Evolutionary conservation across 1,140 invertebrate species (phyloP).

Genomic region (Elysia chlorotica): DNA sequence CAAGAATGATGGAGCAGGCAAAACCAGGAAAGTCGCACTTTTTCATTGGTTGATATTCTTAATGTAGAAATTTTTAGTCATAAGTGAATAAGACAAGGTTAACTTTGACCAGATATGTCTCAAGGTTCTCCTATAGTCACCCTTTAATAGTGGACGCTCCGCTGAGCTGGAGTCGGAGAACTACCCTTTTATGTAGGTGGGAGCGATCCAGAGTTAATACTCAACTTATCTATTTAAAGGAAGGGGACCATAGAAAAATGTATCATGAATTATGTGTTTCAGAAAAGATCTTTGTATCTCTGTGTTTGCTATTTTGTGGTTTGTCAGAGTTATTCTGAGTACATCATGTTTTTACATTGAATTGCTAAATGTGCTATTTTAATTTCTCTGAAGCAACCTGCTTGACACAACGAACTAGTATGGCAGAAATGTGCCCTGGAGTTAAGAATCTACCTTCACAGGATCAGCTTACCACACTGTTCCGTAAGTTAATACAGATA

Average conservation of each 20-base stretch:
- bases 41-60: no score
- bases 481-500: constrained; percentile 38
- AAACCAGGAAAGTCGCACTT: no score
- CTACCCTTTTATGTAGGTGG: no score
- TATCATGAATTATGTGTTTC: neutral
- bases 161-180: no score
- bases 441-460: constrained; percentile 33
- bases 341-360: neutral
- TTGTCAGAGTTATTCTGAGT: neutral
- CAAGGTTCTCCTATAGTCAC: no score
- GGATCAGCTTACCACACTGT: constrained; percentile 41
- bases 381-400: constrained; percentile 39
- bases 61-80: no score
- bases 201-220: neutral
- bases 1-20: no score
- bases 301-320: neutral
- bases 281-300: neutral
- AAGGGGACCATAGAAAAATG: neutral
- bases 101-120: no score
- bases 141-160: no score
- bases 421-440: constrained; percentile 36
- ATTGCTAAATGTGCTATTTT: neutral
- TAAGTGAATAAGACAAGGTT: no score
- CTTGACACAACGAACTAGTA: constrained; percentile 30
- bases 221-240: no score